These are phyloP conservation scores for Chrysochloris asiatica DNA, from an alignment of 2,113 vertebrate species.

Conservation along the genomic window DNA sequence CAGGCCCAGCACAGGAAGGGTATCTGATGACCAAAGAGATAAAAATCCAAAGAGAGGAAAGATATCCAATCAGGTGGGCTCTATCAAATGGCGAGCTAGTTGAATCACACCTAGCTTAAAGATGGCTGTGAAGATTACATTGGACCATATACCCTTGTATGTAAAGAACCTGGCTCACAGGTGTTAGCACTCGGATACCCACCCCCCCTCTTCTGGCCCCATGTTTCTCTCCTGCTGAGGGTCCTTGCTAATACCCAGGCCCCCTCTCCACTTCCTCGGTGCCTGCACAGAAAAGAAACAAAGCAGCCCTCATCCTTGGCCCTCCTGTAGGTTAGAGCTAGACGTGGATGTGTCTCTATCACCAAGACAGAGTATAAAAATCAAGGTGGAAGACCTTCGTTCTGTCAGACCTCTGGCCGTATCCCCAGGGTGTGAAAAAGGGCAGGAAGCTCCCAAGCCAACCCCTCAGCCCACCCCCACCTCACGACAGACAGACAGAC, in stretches of 20 bases:
- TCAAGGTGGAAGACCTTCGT: background rate
- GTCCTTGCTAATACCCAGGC: background rate
- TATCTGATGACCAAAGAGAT: background rate
- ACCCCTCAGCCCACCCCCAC: no score
- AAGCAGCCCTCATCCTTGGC: background rate
- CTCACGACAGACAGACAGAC: no score
- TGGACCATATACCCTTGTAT: accelerated
- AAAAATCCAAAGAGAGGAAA: background rate
- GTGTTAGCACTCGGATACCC: no score
- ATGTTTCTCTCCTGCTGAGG: background rate
- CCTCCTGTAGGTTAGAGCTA: background rate
- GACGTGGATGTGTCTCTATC: background rate
- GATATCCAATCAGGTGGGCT: background rate
- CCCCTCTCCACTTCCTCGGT: background rate
- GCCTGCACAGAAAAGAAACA: background rate
- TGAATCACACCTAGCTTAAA: background rate
- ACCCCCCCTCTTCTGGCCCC: background rate
- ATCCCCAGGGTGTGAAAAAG: background rate
- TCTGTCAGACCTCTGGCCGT: background rate
- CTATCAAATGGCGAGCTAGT: background rate
- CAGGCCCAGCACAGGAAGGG: background rate
- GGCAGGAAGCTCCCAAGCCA: background rate
- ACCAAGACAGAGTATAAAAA: background rate
- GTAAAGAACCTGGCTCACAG: background rate
- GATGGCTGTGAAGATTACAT: background rate